Evolutionary conservation across 1,140 invertebrate species (phyloP), one percentile per base, ranked within the genome.

Genomic region (Musca vetustissima): DNA sequence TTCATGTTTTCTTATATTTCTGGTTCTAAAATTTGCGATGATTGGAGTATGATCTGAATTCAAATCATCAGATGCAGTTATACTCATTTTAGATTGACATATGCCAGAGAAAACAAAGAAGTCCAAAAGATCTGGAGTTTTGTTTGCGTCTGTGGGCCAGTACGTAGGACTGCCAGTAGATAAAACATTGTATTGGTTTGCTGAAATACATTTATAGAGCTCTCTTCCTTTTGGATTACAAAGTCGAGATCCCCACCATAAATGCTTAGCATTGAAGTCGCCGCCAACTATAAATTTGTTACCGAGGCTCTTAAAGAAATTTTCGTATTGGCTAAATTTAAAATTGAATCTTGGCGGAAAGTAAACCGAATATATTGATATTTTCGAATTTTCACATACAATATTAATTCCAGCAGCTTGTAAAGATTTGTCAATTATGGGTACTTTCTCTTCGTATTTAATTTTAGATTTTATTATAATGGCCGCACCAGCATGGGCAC

Each of bases 401-500:
- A 70, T 66, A 25, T 65, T 36, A 49, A 69, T 65, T 15, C 48
- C 64, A 1, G 59, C 68, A 66, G 66, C 68, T 47, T 71, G 66
- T 19, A 71, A 53, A 32, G 15, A 64, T 4, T 57, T 28, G 59
- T 69, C 25, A 19, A 52, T 50, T 24, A 55, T 22, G 21, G 52
- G 13, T 14, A 14, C 21, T 24, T 24, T 14, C 21, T 15, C 19
- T 21, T 24, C 6, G 19, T 21, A 24, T 14, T 55, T 21, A 24
- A 22, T 24, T 55, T 6, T 50, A 7, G 32, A 47, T 43, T 70
- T 72, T 13, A 72, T 50, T 25, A 72, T 1, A 47, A 70, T 64
- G 14, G 67, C 64, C 15, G 64, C 22, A 6, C 67, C 71, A n/a
- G 66, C 69, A 43, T 72, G 69, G 13, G 70, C 65, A 69, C 52